Conservation (phyloP, 2,797 vertebrate genomes). For the Otus scops region DNA sequence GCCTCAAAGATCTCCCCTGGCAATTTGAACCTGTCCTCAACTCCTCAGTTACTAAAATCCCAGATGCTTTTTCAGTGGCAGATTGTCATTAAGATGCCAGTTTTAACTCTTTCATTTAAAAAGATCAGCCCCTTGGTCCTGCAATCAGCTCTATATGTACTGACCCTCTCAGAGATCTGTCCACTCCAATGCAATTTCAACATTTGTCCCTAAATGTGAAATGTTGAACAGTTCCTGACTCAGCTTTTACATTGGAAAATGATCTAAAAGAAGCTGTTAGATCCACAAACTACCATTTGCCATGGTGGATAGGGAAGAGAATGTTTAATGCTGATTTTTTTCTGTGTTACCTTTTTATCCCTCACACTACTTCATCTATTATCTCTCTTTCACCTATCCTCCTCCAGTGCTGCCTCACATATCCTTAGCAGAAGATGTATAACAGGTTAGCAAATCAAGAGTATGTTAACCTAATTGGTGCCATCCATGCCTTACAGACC, state of each 20-base stretch:
- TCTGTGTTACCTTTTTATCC: not conserved
- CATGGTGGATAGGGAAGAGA: not conserved
- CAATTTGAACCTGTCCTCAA: conserved; percentile 55
- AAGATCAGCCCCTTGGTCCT: conserved; percentile 24
- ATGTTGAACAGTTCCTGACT: not conserved
- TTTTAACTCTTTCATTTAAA: conserved; percentile 48
- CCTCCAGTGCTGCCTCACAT: not conserved
- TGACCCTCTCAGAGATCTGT: conserved; percentile 38
- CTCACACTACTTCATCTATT: not conserved
- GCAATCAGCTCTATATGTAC: conserved; percentile 10
- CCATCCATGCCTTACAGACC: not conserved
- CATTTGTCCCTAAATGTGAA: not conserved
- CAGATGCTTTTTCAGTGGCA: conserved; percentile 48
- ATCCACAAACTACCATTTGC: not conserved
- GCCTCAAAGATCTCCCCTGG: conserved; percentile 37
- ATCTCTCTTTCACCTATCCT: not conserved
- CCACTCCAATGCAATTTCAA: conserved; percentile 4
- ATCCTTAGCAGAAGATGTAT: not conserved
- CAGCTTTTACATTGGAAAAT: not conserved
- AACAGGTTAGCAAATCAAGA: not conserved
- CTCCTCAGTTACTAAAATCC: conserved; percentile 48
- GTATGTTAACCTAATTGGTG: not conserved
- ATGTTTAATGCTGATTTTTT: not conserved
- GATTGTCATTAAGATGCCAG: conserved; percentile 49
- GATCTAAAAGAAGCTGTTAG: not conserved